Base-by-base conservation (phyloP, 2,888 invertebrate species). In the Polia nebulosa region DNA sequence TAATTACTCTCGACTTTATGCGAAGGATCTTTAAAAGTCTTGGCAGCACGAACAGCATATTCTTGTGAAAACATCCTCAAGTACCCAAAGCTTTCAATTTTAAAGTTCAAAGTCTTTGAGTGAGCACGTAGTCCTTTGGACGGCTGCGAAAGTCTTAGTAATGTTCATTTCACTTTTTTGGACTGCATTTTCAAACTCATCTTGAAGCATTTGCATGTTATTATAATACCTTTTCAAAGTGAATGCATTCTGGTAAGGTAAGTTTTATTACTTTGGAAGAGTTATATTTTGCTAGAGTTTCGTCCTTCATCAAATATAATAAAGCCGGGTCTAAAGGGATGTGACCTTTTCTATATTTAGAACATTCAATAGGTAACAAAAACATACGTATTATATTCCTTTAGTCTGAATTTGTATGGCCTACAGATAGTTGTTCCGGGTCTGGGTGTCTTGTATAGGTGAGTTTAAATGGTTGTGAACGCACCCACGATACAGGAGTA, bases 101-200 rank as follows among this genome's bases (percentile, higher is more conserved):
- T 39, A 74, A 78, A 78, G 60, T 72, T 72, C 52, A 72, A 76
- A 71, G 74, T 73, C 74, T 73, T 73, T 73, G 62, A 61, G 61
- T 32, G 47, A 58, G 49, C 58, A 72, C 70, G 47, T 71, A 59
- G 59, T 60, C 27, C 64, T 64, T 51, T 51, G 39, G 36, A 36
- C 17, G 72, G 41, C 36, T 20, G 27, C 49, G 27, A 51, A 72
- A 58, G 78, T 61, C 72, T 57, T 41, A 58, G 59, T 70, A 39
- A 76, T 45, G 34, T 60, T 34, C 51, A 52, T 57, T 56, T 51
- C 11, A 51, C 13, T 51, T 64, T 58, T 75, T 64, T 25, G 3
- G 34, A 55, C 25, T 39, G n/a, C 57, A 55, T 59, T 76, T 72
- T 55, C 22, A 25, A 58, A 67, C 53, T 72, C 57, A 58, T 76